Conservation (phyloP, 2,888 invertebrate species). For the Platerodrilus igneus region DNA sequence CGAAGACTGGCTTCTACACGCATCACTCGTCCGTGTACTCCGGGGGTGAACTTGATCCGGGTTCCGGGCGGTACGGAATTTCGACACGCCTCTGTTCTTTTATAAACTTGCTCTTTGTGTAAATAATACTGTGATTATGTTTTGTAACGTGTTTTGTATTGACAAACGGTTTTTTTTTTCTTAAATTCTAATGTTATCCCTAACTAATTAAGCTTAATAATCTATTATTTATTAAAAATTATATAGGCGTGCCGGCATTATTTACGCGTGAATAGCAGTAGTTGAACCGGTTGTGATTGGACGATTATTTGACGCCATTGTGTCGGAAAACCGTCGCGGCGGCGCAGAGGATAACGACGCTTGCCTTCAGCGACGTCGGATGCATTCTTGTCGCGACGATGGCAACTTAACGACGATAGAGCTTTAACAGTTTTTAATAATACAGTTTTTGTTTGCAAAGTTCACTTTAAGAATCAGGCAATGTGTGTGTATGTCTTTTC, state of each 20-base stretch:
- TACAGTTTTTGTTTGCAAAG: no score
- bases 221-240: no score
- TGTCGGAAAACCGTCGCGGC: slow-evolving; percentile 48
- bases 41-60: slow-evolving; percentile 46
- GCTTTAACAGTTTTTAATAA: no score
- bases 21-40: slow-evolving; percentile 47
- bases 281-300: slow-evolving; percentile 41
- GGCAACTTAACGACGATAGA: slow-evolving; percentile 38
- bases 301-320: slow-evolving; percentile 44
- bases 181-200: no score
- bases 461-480: no score
- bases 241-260: slow-evolving; percentile 40
- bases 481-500: slow-evolving; percentile 30
- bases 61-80: slow-evolving; percentile 37
- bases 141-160: neutral
- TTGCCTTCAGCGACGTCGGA: slow-evolving; percentile 60
- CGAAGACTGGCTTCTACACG: slow-evolving; percentile 47
- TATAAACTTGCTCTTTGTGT: neutral
- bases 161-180: neutral
- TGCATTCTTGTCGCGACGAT: slow-evolving; percentile 49
- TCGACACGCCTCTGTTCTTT: slow-evolving; percentile 22
- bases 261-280: slow-evolving; percentile 41
- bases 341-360: slow-evolving; percentile 51
- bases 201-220: no score
- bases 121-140: neutral